phyloP scores from a whole-genome alignment of 2,888 invertebrate species.

The Sylvicola cinctus region DNA sequence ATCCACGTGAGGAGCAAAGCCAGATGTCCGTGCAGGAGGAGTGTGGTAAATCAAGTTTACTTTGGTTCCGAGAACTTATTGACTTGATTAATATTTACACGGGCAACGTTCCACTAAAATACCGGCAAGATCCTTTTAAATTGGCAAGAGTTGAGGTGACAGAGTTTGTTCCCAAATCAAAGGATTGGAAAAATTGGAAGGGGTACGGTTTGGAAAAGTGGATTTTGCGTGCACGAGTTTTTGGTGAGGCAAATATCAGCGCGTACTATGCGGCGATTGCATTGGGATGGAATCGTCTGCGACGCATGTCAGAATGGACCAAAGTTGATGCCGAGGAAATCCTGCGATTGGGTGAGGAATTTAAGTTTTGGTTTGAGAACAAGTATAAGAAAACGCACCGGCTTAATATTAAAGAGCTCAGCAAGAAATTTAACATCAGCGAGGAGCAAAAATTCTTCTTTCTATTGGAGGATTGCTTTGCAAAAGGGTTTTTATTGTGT shows the following conservation, averaged over 20 bases:
- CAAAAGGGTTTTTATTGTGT: too few relatives aligned
- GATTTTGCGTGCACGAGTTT: constrained; percentile 17
- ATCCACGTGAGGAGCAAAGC: constrained; percentile 6
- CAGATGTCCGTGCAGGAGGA: constrained; percentile 3
- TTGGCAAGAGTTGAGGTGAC: constrained; percentile 19
- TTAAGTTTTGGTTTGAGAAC: too few relatives aligned
- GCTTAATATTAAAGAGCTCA: too few relatives aligned
- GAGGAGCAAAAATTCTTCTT: too few relatives aligned
- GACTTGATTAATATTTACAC: constrained; percentile 22
- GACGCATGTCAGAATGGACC: constrained; percentile 16
- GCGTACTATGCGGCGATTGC: constrained; percentile 24
- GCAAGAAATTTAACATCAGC: too few relatives aligned
- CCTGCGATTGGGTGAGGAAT: too few relatives aligned
- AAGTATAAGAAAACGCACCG: too few relatives aligned
- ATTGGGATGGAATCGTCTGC: constrained; percentile 18
- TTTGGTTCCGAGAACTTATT: constrained; percentile 18
- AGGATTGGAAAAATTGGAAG: constrained; percentile 21
- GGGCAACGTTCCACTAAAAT: constrained; percentile 16
- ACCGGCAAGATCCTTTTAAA: constrained; percentile 15
- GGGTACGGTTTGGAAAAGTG: constrained; percentile 13
- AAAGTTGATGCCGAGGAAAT: too few relatives aligned
- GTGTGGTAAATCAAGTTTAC: constrained; percentile 21
- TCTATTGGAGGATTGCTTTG: too few relatives aligned
- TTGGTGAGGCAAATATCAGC: constrained; percentile 21
- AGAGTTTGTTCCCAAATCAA: constrained; percentile 16